phyloP scores from a whole-genome alignment of 1,140 invertebrate genomes.

The Euwallacea similis region DNA sequence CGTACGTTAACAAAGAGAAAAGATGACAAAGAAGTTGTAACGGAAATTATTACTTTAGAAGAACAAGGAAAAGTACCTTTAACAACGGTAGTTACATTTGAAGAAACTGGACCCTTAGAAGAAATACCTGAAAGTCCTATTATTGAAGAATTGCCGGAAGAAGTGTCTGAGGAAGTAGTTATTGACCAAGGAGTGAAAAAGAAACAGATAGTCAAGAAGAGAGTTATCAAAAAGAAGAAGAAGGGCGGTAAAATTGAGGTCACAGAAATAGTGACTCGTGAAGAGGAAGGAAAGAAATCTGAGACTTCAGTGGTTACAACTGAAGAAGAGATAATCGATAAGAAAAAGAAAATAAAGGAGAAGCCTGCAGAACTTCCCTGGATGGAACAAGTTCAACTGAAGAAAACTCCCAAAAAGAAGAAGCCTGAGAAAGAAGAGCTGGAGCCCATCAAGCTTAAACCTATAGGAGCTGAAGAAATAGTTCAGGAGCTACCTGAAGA shows the following conservation, averaged over 20 bases:
- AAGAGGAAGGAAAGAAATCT: constrained; percentile 49
- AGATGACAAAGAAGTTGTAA: constrained; percentile 54
- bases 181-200: constrained; percentile 47
- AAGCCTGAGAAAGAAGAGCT: constrained; percentile 51
- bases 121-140: constrained; percentile 47
- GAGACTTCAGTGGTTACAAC: constrained; percentile 49
- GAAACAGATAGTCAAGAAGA: constrained; percentile 45
- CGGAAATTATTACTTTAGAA: constrained; percentile 51
- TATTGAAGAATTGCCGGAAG: constrained; percentile 34
- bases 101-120: constrained; percentile 41
- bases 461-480: constrained; percentile 29
- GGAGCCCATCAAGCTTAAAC: constrained; percentile 50
- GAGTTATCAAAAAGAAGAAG: constrained; percentile 46
- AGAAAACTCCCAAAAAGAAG: constrained; percentile 36
- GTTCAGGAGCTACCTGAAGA: constrained; percentile 51
- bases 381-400: constrained; percentile 47
- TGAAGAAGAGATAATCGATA: constrained; percentile 41
- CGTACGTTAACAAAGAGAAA: constrained; percentile 19
- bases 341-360: constrained; percentile 45
- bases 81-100: constrained; percentile 48
- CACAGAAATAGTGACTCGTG: constrained; percentile 46
- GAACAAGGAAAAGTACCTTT: constrained; percentile 47
- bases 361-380: constrained; percentile 39
- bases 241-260: constrained; percentile 45
- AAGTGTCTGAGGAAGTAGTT: constrained; percentile 41